phyloP scores from a whole-genome alignment of 2,888 invertebrate genomes.

The Sarcophaga rosellei region DNA sequence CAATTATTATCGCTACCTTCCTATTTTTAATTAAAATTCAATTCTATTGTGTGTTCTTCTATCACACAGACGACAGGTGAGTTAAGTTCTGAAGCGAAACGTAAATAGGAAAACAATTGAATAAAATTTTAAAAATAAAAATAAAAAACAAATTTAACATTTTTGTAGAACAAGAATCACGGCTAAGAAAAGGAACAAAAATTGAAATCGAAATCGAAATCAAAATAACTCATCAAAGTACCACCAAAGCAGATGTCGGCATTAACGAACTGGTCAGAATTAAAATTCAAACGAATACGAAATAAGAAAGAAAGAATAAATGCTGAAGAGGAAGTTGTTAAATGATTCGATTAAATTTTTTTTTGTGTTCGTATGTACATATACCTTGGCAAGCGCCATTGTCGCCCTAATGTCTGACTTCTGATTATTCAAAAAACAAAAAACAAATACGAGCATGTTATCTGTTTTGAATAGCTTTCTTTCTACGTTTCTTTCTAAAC shows the following conservation, averaged over 20 bases:
- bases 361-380: too few species aligned
- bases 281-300: too few species aligned
- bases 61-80: too few species aligned
- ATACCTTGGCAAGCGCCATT: constrained; percentile 1
- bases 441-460: background rate
- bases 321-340: constrained; percentile 38
- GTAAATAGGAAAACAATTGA: background rate
- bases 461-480: too few species aligned
- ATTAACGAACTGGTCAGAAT: too few species aligned
- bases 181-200: background rate
- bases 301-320: background rate
- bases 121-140: constrained; percentile 15
- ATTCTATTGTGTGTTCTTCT: too few species aligned
- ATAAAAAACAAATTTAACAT: background rate
- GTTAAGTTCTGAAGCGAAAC: too few species aligned
- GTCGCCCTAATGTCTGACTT: constrained; percentile 37
- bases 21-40: background rate
- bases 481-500: too few species aligned
- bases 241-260: background rate
- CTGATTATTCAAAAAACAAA: background rate
- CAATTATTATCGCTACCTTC: background rate
- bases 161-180: background rate
- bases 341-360: background rate
- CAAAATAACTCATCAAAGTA: constrained; percentile 14
- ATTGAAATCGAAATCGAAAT: too few species aligned